phyloP scores from a whole-genome alignment of 2,797 vertebrate genomes.

The Macropodus opercularis region DNA sequence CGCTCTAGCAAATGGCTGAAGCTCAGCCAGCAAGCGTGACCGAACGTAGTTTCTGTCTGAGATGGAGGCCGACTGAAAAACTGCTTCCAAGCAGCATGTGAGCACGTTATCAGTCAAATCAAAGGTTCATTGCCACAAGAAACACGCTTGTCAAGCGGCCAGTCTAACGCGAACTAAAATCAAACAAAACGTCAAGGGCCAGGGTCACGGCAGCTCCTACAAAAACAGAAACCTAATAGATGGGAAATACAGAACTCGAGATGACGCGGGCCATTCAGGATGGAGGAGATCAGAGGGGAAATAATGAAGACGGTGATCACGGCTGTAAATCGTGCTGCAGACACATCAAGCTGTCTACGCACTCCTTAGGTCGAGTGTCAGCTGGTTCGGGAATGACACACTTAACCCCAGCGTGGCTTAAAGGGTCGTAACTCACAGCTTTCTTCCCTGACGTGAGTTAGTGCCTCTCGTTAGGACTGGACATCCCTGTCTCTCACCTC shows the following conservation, averaged over 20 bases:
- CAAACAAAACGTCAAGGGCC: constrained; percentile 66
- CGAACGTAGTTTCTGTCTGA: constrained; percentile 13
- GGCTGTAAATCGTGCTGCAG: constrained; percentile 60
- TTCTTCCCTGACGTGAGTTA: constrained; percentile 60
- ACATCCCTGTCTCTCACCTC: constrained; percentile 58
- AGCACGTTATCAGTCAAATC: constrained; percentile 39
- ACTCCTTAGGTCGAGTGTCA: constrained; percentile 61
- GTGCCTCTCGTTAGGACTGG: constrained; percentile 53
- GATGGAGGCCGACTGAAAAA: constrained; percentile 47
- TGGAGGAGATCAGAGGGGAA: constrained; percentile 45
- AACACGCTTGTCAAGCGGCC: constrained; percentile 46
- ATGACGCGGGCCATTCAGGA: constrained; percentile 10
- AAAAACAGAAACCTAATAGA: no score
- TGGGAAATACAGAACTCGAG: constrained; percentile 13
- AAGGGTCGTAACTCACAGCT: constrained; percentile 70
- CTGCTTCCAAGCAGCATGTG: constrained; percentile 32
- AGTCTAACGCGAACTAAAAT: constrained; percentile 31
- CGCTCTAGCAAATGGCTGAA: constrained; percentile 30
- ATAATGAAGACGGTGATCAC: constrained; percentile 64
- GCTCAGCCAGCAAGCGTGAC: constrained; percentile 28
- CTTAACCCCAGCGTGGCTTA: constrained; percentile 58
- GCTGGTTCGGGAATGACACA: constrained; percentile 73
- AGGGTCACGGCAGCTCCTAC: constrained; percentile 22
- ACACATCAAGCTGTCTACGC: constrained; percentile 76
- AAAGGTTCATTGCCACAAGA: no score